phyloP scores from a whole-genome alignment of 2,113 vertebrate genomes.

The Aplodontia rufa region DNA sequence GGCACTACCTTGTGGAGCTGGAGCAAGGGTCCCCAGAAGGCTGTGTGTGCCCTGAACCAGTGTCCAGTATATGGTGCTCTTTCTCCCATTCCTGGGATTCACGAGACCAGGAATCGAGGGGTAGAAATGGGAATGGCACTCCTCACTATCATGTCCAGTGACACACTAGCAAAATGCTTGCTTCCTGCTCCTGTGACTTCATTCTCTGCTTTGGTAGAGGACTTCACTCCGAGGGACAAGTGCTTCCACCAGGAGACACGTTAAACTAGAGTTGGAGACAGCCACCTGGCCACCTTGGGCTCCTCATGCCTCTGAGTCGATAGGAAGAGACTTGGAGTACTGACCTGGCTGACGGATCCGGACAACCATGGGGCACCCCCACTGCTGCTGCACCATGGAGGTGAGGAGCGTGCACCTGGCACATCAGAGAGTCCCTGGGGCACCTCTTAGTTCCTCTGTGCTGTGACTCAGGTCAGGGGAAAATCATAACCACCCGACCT shows the following conservation, averaged over 20 bases:
- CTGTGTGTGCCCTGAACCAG: neutral
- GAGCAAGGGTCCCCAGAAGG: neutral
- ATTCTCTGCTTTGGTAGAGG: neutral
- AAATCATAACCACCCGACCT: neutral
- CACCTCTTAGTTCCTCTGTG: neutral
- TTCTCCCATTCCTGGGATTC: neutral
- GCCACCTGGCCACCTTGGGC: neutral
- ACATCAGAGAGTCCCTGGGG: neutral
- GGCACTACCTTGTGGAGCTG: neutral
- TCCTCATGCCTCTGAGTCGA: neutral
- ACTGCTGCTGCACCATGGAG: rapidly evolving
- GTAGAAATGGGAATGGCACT: neutral
- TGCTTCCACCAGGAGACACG: neutral
- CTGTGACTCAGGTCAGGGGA: neutral
- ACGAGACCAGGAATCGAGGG: neutral
- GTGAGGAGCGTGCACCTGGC: neutral
- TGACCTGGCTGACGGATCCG: neutral
- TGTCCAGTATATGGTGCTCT: rapidly evolving
- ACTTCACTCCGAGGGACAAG: neutral
- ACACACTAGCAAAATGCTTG: too few species aligned
- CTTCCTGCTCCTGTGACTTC: neutral
- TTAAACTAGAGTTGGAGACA: neutral
- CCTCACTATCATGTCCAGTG: neutral
- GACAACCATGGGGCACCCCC: neutral
- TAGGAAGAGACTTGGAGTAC: neutral